Evolutionary conservation across 2,113 vertebrate species (phyloP).

Genomic region (Marcusenius ussheri): DNA sequence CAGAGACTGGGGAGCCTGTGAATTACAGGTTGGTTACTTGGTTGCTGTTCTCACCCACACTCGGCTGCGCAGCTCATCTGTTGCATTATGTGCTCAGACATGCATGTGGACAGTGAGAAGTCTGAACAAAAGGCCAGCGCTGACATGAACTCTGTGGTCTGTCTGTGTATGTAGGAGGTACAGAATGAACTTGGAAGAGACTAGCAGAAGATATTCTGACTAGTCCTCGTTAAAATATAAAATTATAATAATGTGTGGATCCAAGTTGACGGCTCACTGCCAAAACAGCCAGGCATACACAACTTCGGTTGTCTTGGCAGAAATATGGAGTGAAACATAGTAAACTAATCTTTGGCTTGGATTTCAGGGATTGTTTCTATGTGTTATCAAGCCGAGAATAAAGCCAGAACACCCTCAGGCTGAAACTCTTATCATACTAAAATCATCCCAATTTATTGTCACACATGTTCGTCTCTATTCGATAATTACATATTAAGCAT

Average conservation of each 20-base stretch:
- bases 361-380: background rate
- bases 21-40: background rate
- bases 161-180: background rate
- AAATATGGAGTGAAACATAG: background rate
- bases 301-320: background rate
- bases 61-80: background rate
- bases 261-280: background rate
- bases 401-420: background rate
- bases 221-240: background rate
- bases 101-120: background rate
- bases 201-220: background rate
- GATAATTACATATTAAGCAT: background rate
- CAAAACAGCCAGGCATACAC: background rate
- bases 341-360: background rate
- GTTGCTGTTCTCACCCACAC: background rate
- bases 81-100: background rate
- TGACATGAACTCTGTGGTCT: background rate
- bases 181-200: conserved; percentile 2
- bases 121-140: background rate
- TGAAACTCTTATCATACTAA: background rate
- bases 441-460: background rate
- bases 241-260: background rate
- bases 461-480: background rate
- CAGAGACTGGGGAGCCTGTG: background rate
- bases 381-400: background rate